phyloP scores from a whole-genome alignment of 2,888 invertebrate species.

The Laothoe populi region DNA sequence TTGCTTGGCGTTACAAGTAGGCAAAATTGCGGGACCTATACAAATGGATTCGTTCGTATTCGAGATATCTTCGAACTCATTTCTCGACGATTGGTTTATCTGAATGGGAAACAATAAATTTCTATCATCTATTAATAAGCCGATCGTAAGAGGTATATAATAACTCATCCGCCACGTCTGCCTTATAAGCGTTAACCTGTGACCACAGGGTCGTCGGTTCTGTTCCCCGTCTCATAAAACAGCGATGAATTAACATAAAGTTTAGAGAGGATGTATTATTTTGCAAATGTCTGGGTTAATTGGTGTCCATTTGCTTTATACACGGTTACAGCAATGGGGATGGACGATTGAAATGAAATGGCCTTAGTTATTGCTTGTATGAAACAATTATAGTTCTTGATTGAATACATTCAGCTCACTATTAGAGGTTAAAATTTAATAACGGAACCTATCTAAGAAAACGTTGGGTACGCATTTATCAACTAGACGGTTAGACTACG shows the following conservation, averaged over 20 bases:
- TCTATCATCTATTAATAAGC: slow-evolving; percentile 42
- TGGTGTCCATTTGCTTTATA: background rate
- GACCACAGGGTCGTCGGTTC: slow-evolving; percentile 48
- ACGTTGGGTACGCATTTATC: too few relatives aligned
- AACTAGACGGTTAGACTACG: too few relatives aligned
- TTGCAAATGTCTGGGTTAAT: background rate
- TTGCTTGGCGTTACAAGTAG: too few relatives aligned
- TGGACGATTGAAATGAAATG: background rate
- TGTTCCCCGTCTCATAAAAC: slow-evolving; percentile 47
- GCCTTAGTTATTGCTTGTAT: background rate
- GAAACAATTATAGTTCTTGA: too few relatives aligned
- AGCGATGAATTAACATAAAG: slow-evolving; percentile 40
- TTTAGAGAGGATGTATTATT: background rate
- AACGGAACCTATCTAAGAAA: too few relatives aligned
- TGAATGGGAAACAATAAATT: slow-evolving; percentile 46
- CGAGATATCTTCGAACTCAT: too few relatives aligned
- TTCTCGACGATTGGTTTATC: slow-evolving; percentile 31
- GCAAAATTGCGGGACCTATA: too few relatives aligned
- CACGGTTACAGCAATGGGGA: too few relatives aligned
- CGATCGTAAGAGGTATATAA: slow-evolving; percentile 22
- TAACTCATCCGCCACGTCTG: slow-evolving; percentile 45
- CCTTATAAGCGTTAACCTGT: slow-evolving; percentile 54
- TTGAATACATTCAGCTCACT: too few relatives aligned
- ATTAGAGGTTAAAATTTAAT: too few relatives aligned
- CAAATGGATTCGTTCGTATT: too few relatives aligned